Base-by-base conservation (phyloP, 2,113 vertebrate genomes). In the Polypterus senegalus region DNA sequence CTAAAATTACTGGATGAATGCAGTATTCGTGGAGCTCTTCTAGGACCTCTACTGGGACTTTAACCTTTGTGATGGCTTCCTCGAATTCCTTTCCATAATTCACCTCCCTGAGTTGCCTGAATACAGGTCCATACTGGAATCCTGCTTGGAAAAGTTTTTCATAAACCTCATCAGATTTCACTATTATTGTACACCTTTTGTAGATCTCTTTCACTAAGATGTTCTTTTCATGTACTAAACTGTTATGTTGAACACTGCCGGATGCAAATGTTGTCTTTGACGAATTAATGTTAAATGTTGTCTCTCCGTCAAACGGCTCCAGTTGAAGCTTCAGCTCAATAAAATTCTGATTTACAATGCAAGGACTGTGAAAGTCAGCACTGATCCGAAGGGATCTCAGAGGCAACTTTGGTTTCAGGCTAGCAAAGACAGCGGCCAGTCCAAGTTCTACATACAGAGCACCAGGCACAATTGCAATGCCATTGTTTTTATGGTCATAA, bases 1-100 rank as follows among this genome's bases (percentile, higher is more conserved):
- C 91, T 0, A 93, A 71, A 10, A 95, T 60, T 47, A 91, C 84
- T 47, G 91, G 91, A 58, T 93, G 89, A 64, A 92, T 74, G 45
- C 67, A 82, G 70, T 86, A 88, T 43, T 83, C 77, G 69, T 88
- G 69, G 61, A 92, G 78, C 60, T 86, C 68, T 48, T 62, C 67
- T 47, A 72, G 1, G 0, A 82, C 70, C 68, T 85, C 77, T 65
- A 67, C 59, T 4, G 82, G 84, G 59, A 90, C 79, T 49, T 67
- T 77, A 6, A 95, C 66, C 48, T 58, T 73, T 49, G 86, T 74
- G 65, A 91, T 71, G 51, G 81, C 87, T 81, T 93, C 91, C 10
- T 79, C 87, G 54, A 91, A 77, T 46, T 90, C 82, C 58, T 80
- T 72, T 60, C 89, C 86, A 49, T 82, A 85, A 58, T 68, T 70